Evolutionary conservation across 1,140 invertebrate genomes (phyloP), one percentile per base, ranked within the genome.

Genomic region (Bombus sibiricus): DNA sequence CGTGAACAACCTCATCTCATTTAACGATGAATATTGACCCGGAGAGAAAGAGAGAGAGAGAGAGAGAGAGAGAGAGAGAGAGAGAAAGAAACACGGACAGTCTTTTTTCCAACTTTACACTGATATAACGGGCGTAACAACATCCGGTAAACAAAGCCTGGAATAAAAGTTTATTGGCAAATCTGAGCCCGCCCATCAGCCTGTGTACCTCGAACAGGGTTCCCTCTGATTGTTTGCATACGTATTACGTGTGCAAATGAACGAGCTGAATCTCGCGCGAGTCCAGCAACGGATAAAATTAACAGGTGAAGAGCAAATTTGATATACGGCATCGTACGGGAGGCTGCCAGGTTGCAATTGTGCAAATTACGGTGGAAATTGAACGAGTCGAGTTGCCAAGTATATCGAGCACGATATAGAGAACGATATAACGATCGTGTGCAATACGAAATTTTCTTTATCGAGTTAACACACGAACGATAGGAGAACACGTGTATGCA

Each of bases 81-180:
- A 34, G 0, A 68, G 9, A 18, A 2, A 34, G 18, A 34, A 18
- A 34, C 3, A 22, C 5, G 47, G 5, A 2, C 5, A 53, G 18
- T 15, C 13, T 57, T 57, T 78, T 28, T 18, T 15, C 5, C 18
- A n/a, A 77, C 28, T 66, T 83, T 69, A 77, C 81, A 47, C 32
- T 6, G 34, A 66, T 76, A 62, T 32, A 39, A 25, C 53, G 64
- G 28, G 1, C 41, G 28, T 22, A 80, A 80, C 68, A 72, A 64
- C 34, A 72, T 47, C 68, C 68, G 53, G 68, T 28, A 73, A 72
- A 80, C 57, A 72, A 72, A 53, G 25, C 22, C 66, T 57, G 9
- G 83, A 84, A 84, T 80, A 79, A 84, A 80, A 79, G 66, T 84
- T 79, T 72, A 84, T 62, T 22, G 66, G 53, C 28, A 72, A 80